Percentiles rank a stretch among this genome's conserved stretches.
These are phyloP conservation scores for Euwallacea fornicatus DNA, from an alignment of 1,140 invertebrate genomes.

Conservation along the genomic window DNA sequence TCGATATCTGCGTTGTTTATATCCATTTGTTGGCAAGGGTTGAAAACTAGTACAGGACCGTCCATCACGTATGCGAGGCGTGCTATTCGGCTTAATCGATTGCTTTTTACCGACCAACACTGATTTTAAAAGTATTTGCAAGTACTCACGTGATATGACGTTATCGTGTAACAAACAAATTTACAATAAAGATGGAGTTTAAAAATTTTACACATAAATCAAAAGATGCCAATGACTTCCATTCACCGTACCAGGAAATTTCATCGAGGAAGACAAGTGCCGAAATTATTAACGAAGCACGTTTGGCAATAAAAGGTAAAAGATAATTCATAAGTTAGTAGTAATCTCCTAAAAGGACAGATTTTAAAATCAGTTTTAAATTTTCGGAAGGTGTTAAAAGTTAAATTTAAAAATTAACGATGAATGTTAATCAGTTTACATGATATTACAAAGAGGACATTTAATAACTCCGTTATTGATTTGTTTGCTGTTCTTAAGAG, in stretches of 20 bases:
- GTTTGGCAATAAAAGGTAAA: slow-evolving; percentile 59
- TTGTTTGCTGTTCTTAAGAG: background rate
- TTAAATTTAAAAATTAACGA: too few relatives aligned
- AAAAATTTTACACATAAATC: slow-evolving; percentile 30
- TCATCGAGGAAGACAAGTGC: slow-evolving; percentile 64
- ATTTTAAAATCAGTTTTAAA: too few relatives aligned
- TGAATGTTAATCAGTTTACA: too few relatives aligned
- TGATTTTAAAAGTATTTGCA: background rate
- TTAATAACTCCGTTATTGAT: background rate
- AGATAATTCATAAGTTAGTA: too few relatives aligned
- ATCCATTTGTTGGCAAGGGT: slow-evolving; percentile 7
- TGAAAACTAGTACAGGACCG: slow-evolving; percentile 14
- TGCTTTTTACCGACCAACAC: background rate
- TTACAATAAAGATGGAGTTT: slow-evolving; percentile 31
- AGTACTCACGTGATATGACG: background rate
- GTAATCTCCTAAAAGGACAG: too few relatives aligned
- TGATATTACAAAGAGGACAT: too few relatives aligned
- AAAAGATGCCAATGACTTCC: slow-evolving; percentile 36
- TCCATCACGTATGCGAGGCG: background rate
- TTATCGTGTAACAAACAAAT: background rate
- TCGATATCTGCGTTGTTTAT: slow-evolving; percentile 39
- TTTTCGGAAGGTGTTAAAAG: too few relatives aligned
- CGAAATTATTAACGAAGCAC: slow-evolving; percentile 78
- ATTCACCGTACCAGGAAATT: slow-evolving; percentile 39
- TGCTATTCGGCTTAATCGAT: background rate